Conservation (phyloP, 2,113 vertebrate genomes). For the Emydura subglobosa region DNA sequence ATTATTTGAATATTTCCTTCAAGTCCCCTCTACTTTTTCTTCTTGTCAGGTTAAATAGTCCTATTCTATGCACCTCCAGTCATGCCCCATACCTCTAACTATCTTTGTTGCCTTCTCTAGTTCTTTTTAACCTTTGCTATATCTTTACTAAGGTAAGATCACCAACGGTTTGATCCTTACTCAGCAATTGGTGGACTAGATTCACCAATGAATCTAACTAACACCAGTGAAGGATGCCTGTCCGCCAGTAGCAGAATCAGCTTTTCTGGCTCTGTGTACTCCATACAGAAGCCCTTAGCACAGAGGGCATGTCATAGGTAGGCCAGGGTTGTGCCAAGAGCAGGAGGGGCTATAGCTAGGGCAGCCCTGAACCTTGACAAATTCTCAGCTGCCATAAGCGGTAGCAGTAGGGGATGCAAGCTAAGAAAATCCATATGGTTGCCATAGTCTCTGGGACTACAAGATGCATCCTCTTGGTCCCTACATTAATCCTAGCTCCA, state of each 20-base stretch:
- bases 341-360: background rate
- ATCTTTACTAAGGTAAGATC: background rate
- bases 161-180: background rate
- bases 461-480: background rate
- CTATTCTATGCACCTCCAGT: background rate
- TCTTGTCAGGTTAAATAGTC: background rate
- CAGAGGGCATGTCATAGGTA: background rate
- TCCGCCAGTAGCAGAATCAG: background rate
- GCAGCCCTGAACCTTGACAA: background rate
- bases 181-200: slow-evolving; percentile 17
- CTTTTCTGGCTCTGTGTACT: background rate
- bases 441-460: background rate
- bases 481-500: background rate
- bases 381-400: background rate
- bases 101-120: background rate
- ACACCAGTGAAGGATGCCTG: background rate
- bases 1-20: slow-evolving; percentile 5
- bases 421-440: background rate
- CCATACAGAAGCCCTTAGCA: background rate
- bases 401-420: background rate
- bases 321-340: background rate
- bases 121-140: background rate
- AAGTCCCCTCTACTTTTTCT: background rate
- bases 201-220: background rate
- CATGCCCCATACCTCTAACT: background rate